A percentile compares a stretch with the other conserved stretches of the same genome.
These are phyloP conservation scores for Acanthornis magna DNA, from an alignment of 2,797 vertebrate genomes.

Conservation along the genomic window DNA sequence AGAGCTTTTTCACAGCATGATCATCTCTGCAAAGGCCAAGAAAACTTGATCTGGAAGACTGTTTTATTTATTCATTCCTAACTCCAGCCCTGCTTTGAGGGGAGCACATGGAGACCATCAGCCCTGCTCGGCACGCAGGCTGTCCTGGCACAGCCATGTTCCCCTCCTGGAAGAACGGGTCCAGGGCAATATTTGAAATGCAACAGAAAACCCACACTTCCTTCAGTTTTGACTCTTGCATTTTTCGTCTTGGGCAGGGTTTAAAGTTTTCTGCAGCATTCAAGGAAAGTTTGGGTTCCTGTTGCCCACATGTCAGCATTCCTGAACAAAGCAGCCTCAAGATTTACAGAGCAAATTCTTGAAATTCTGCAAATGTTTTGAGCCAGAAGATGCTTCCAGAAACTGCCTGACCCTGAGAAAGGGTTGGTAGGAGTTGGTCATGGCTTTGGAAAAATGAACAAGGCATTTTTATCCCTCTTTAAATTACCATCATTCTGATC, in stretches of 20 bases:
- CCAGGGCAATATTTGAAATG: conserved; percentile 18
- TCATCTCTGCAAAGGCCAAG: not conserved
- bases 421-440: conserved; percentile 70
- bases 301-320: conserved; percentile 58
- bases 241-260: not conserved
- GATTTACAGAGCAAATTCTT: conserved; percentile 49
- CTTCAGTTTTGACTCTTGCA: conserved; percentile 6
- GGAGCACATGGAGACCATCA: conserved; percentile 11
- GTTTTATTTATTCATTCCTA: conserved; percentile 26
- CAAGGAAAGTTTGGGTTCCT: conserved; percentile 33
- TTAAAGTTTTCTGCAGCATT: conserved; percentile 35
- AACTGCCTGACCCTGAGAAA: conserved; percentile 55
- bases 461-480: not conserved
- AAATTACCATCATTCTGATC: not conserved
- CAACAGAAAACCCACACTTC: not conserved
- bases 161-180: not conserved
- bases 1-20: not conserved
- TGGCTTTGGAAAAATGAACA: not conserved
- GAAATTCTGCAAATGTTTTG: conserved; percentile 72
- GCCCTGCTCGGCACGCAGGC: not conserved
- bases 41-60: conserved; percentile 15
- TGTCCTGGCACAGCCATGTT: not conserved
- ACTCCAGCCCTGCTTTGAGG: not conserved
- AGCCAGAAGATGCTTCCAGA: conserved; percentile 72
- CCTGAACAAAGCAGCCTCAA: conserved; percentile 36